Evolutionary conservation across 2,797 vertebrate genomes (phyloP), one percentile per base, ranked within the genome.

Genomic region (Naso thynnoides): DNA sequence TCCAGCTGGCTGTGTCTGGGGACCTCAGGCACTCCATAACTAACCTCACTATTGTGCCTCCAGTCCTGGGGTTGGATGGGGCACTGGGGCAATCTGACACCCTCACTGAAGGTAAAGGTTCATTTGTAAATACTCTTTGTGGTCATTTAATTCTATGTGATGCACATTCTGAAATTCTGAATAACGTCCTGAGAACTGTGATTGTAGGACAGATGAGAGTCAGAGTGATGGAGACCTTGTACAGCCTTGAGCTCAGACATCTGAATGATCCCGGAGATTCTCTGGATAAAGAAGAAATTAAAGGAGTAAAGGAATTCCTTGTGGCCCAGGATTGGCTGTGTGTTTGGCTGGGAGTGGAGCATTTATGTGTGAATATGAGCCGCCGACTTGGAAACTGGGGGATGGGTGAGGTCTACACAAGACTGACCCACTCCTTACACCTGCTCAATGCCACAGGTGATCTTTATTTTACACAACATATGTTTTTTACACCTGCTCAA

Each of bases 161-260:
- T 8, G 5, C 57, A 23, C 8, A 18, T 70, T 53, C 6, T 5
- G 44, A 61, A 4, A 45, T 31, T n/a, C n/a, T n/a, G 10, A 9
- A 9, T 33, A 10, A 33, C 31, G 9, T 33, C 31, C 31, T 33
- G 31, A 33, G 31, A 33, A 33, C 33, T 33, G 1, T 41, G n/a
- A 42, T 52, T 70, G 29, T 23, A 82, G 96, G 95, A 64, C 86
- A 91, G 67, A 57, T 98, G 73, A 93, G 41, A 31, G 82, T 96
- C 38, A 81, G 80, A 39, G 84, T 93, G 31, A 89, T 92, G 75
- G 81, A 88, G 26, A 78, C 63, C 0, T 11, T 90, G 19, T 94
- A 95, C 81, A 90, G 89, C 6, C 24, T 96, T 54, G 91, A 89
- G 19, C 85, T 96, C 53, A 91, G 81, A 74, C 95, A 92, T 79